A percentile compares a stretch with the other conserved stretches of the same genome.
Conservation (phyloP, 2,888 invertebrate species). For the Molorchus minor region DNA sequence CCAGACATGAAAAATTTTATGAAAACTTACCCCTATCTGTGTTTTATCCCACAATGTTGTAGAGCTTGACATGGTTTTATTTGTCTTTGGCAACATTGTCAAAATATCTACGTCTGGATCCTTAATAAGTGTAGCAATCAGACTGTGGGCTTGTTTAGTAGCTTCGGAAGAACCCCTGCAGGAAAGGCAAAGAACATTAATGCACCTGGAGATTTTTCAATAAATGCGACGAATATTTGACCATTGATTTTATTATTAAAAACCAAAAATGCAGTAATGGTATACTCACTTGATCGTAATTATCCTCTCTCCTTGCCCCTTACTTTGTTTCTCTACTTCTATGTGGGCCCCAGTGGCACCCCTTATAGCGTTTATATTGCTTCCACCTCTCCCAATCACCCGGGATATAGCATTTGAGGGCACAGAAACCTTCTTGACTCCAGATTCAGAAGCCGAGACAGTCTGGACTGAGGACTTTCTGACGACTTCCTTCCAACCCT, state of each 20-base stretch:
- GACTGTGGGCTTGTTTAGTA: slow-evolving; percentile 88
- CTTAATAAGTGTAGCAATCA: slow-evolving; percentile 92
- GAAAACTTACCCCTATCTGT: slow-evolving; percentile 62
- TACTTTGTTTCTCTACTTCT: slow-evolving; percentile 97
- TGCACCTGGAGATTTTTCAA: slow-evolving; percentile 15
- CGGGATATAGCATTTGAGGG: slow-evolving; percentile 95
- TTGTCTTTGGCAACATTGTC: slow-evolving; percentile 75
- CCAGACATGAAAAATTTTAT: neutral
- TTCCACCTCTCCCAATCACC: slow-evolving; percentile 96
- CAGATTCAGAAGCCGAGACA: slow-evolving; percentile 60
- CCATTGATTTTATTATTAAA: too few species aligned
- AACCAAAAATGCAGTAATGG: too few species aligned
- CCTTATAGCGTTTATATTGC: slow-evolving; percentile 97
- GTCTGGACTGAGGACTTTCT: slow-evolving; percentile 66
- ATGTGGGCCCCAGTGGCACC: slow-evolving; percentile 97
- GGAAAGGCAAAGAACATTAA: slow-evolving; percentile 18
- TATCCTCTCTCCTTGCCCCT: slow-evolving; percentile 91
- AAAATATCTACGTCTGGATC: slow-evolving; percentile 94
- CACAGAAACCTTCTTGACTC: slow-evolving; percentile 92
- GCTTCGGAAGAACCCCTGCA: slow-evolving; percentile 87
- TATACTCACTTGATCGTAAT: slow-evolving; percentile 88
- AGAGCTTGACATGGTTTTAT: slow-evolving; percentile 66
- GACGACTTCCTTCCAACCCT: slow-evolving; percentile 93
- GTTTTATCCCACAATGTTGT: slow-evolving; percentile 70
- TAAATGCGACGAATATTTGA: too few species aligned